A percentile compares a stretch with the other conserved stretches of the same genome.
Conservation (phyloP, 1,140 invertebrate species). For the Ceratina japonica region DNA sequence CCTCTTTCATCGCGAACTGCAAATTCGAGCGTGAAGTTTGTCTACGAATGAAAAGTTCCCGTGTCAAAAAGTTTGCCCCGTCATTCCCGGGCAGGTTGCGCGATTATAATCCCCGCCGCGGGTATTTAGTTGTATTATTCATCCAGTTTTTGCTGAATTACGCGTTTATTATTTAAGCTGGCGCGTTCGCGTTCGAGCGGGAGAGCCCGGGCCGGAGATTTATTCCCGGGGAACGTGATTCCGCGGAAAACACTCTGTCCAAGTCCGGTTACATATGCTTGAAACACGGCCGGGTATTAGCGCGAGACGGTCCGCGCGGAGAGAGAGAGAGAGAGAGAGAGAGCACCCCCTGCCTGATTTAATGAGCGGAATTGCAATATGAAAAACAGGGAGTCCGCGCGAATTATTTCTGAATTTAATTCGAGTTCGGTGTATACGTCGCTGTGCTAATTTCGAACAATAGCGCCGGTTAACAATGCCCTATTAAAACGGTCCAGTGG, state of each 20-base stretch:
- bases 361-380: background rate
- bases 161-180: no score
- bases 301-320: background rate
- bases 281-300: no score
- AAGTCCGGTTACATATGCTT: no score
- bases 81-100: background rate
- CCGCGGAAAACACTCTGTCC: no score
- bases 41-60: background rate
- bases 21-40: constrained; percentile 15
- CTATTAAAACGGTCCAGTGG: background rate
- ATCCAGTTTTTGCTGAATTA: no score
- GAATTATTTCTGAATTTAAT: constrained; percentile 1
- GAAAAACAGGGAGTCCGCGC: background rate
- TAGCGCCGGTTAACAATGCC: no score
- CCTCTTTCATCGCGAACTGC: background rate
- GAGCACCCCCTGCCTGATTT: constrained; percentile 16
- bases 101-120: no score
- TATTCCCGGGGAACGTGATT: background rate
- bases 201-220: no score
- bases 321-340: no score
- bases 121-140: no score
- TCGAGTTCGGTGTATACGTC: background rate
- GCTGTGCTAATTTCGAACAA: background rate
- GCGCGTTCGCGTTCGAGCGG: no score
- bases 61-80: background rate